phyloP scores from a whole-genome alignment of 2,797 vertebrate species.

The Rhincodon typus region DNA sequence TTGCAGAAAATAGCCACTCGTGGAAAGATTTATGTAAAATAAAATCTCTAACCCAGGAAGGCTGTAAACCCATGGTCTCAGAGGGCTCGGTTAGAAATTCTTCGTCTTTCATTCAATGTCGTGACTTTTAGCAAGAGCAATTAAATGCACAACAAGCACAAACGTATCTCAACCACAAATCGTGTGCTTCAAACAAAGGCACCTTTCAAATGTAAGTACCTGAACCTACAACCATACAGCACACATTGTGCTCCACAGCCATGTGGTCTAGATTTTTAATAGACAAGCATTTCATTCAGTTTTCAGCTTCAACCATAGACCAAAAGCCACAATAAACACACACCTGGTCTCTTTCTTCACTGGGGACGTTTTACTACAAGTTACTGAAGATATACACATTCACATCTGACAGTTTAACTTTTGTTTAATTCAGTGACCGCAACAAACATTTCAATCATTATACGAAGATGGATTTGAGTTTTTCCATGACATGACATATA shows the following conservation, averaged over 20 bases:
- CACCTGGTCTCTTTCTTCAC: background rate
- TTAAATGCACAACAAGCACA: background rate
- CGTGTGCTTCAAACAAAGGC: background rate
- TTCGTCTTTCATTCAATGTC: background rate
- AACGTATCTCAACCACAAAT: background rate
- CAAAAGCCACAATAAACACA: conserved; percentile 17
- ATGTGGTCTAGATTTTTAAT: background rate
- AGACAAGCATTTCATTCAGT: background rate
- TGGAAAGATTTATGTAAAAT: background rate
- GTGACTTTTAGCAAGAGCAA: background rate
- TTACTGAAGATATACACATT: background rate
- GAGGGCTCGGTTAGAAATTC: background rate
- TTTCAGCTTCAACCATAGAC: background rate
- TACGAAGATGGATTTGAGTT: background rate
- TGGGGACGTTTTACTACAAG: background rate
- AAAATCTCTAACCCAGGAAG: background rate
- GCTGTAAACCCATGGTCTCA: background rate
- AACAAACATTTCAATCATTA: background rate
- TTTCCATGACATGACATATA: background rate
- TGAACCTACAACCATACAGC: background rate
- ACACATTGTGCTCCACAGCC: background rate
- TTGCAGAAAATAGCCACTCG: background rate
- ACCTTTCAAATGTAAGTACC: background rate
- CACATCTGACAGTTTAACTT: background rate
- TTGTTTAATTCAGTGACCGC: background rate